Percentiles rank a stretch among this genome's conserved stretches.
Conservation (phyloP, 2,888 invertebrate species). For the Scaptomyza cyrtandrae region DNA sequence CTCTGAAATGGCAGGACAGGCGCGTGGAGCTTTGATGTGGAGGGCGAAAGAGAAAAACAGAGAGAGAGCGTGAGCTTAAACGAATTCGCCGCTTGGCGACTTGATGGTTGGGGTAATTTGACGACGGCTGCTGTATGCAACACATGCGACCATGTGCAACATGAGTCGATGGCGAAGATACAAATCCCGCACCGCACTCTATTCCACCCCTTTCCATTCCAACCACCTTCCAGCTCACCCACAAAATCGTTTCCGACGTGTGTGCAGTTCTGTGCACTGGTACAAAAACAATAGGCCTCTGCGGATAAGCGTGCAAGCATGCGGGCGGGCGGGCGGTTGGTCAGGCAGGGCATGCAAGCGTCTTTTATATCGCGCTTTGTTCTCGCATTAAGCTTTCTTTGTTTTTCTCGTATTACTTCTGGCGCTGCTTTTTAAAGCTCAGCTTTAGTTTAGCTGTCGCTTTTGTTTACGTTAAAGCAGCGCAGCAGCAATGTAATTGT, state of each 20-base stretch:
- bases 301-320: slow-evolving; percentile 18
- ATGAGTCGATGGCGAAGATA: slow-evolving; percentile 64
- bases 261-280: slow-evolving; percentile 59
- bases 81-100: slow-evolving; percentile 38
- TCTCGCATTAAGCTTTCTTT: slow-evolving; percentile 69
- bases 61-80: slow-evolving; percentile 10
- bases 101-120: slow-evolving; percentile 21
- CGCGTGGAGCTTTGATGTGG: slow-evolving; percentile 16
- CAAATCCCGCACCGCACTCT: slow-evolving; percentile 13
- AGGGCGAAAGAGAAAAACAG: neutral
- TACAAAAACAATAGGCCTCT: slow-evolving; percentile 65
- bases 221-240: neutral
- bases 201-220: neutral
- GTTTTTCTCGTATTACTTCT: slow-evolving; percentile 62
- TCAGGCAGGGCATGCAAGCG: slow-evolving; percentile 1
- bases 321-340: neutral
- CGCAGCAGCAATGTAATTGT: slow-evolving; percentile 48
- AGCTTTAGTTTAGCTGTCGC: slow-evolving; percentile 55
- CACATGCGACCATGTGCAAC: slow-evolving; percentile 75
- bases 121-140: slow-evolving; percentile 60
- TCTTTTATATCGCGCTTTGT: slow-evolving; percentile 70
- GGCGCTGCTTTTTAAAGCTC: slow-evolving; percentile 53
- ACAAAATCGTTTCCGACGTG: slow-evolving; percentile 72
- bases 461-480: slow-evolving; percentile 58
- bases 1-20: slow-evolving; percentile 37